Evolutionary conservation across 2,888 invertebrate species (phyloP), one percentile per base, ranked within the genome.

Genomic region (Sacculina carcini): DNA sequence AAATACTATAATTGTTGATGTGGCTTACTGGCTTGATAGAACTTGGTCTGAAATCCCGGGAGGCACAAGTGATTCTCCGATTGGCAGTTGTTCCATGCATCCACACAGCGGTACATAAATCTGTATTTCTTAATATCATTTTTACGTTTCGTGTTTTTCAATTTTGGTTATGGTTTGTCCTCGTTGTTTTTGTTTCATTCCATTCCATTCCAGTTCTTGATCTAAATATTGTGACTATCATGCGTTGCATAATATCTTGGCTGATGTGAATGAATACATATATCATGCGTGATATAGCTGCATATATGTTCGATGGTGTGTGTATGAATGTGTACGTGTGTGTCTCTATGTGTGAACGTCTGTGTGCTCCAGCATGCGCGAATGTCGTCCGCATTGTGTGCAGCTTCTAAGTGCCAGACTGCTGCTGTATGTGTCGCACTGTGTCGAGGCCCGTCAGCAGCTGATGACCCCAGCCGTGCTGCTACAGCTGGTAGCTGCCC

Each of bases 351-450:
- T 48, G 14, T 34, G 24, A 26, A 5, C 26, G 38, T 55, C 16
- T 42, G 23, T 54, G 21, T 46, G 38, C 52, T 61, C 61, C 42
- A 66, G 75, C 58, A 70, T 69, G 66, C 67, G 73, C 38, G 69
- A 70, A 59, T 74, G 73, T 61, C 70, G 69, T 56, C 69, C 71
- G 57, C 74, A 74, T 60, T 74, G 74, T 61, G 64, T 73, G 48
- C 73, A 73, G 62, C 67, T 74, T 48, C 64, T 74, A 51, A 71
- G 72, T 58, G 73, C 73, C 38, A 64, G 75, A 48, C 67, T 73
- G 48, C 65, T 75, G 51, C 67, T 73, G 26, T 72, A 73, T 59
- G 69, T 74, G 65, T 69, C 70, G 55, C 73, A 73, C 60, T 66
- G 66, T 51, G 66, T 68, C 47, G 64, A 66, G 50, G 71, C 73